Evolutionary conservation across 1,140 invertebrate genomes (phyloP).

Genomic region (Thaumatotibia leucotreta): DNA sequence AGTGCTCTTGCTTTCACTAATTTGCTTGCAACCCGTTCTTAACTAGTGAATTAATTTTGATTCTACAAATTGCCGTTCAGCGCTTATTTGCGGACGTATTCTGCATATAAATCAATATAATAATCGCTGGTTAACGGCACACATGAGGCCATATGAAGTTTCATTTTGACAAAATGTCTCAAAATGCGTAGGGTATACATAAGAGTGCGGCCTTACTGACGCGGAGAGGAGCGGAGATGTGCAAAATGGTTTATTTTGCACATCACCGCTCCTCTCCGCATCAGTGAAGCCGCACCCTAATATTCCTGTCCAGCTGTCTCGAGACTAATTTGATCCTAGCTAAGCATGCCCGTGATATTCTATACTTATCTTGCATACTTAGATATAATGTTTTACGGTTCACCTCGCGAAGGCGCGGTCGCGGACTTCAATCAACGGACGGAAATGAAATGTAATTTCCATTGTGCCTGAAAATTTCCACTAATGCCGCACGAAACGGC

Average conservation of each 20-base stretch:
- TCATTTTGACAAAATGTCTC: no score
- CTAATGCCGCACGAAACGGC: slow-evolving; percentile 16
- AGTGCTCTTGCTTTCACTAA: background rate
- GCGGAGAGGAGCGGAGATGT: no score
- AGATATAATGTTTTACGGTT: slow-evolving; percentile 7
- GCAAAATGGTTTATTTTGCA: no score
- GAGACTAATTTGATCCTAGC: no score
- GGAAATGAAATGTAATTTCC: slow-evolving; percentile 52
- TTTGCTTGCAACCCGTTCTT: background rate
- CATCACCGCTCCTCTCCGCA: no score
- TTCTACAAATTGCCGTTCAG: background rate
- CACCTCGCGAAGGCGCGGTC: slow-evolving; percentile 31
- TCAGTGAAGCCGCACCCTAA: no score
- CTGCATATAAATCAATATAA: background rate
- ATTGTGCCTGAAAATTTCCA: slow-evolving; percentile 26
- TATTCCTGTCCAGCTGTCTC: no score
- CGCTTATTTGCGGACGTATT: background rate
- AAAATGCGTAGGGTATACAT: no score
- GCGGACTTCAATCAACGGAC: slow-evolving; percentile 48
- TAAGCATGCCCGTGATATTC: background rate
- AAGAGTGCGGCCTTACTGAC: no score
- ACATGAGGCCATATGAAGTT: no score
- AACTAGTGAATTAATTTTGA: background rate
- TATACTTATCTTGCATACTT: background rate
- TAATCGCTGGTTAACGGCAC: background rate